A percentile compares a stretch with the other conserved stretches of the same genome.
phyloP scores from a whole-genome alignment of 2,888 invertebrate genomes.

The Drosophila putrida region DNA sequence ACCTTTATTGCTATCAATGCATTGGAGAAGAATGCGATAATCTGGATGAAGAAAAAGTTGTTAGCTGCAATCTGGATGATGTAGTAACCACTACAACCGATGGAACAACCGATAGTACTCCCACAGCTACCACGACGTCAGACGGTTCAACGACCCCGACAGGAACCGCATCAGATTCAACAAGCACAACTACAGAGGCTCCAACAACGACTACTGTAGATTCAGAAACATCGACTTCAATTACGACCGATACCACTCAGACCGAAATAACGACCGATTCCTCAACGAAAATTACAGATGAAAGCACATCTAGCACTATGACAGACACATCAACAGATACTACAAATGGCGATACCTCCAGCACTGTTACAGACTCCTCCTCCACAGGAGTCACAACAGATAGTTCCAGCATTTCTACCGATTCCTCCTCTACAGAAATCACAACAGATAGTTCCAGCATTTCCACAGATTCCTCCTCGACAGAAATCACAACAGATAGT shows the following conservation, averaged over 20 bases:
- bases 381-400: background rate
- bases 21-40: slow-evolving; percentile 67
- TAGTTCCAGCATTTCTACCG: background rate
- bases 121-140: background rate
- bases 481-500: slow-evolving; percentile 6
- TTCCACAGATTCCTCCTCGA: no score
- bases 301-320: background rate
- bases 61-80: slow-evolving; percentile 47
- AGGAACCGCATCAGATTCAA: background rate
- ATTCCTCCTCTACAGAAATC: background rate
- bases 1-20: slow-evolving; percentile 75
- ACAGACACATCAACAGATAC: background rate
- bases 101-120: background rate
- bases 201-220: background rate
- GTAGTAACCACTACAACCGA: background rate
- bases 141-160: background rate
- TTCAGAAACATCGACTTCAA: background rate
- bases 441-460: background rate
- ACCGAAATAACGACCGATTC: background rate
- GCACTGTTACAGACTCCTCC: no score
- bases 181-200: background rate
- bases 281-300: background rate
- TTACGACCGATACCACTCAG: background rate
- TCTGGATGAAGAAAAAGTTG: background rate
- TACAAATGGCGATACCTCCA: background rate